phyloP scores from a whole-genome alignment of 2,797 vertebrate species.

The Ficedula albicollis region DNA sequence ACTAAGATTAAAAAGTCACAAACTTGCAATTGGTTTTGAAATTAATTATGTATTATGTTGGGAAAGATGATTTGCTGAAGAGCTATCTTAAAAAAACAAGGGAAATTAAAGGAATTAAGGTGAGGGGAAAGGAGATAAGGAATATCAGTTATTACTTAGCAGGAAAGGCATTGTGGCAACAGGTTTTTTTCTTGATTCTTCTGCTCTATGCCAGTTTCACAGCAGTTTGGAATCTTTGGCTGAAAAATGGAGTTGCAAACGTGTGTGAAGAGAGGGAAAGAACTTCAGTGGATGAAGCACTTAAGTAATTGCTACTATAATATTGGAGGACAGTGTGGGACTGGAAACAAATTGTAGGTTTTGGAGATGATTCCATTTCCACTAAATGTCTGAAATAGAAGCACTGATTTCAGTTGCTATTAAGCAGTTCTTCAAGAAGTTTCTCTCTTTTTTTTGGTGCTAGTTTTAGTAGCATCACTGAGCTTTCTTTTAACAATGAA shows the following conservation, averaged over 20 bases:
- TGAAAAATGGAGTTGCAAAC: not conserved
- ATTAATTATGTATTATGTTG: not conserved
- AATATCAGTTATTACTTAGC: not conserved
- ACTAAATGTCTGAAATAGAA: not conserved
- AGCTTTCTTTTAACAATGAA: not conserved
- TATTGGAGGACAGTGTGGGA: not conserved
- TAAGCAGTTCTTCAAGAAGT: not conserved
- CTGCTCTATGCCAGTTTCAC: not conserved
- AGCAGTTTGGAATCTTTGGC: not conserved
- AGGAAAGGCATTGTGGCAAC: not conserved
- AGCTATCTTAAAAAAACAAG: not conserved
- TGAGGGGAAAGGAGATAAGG: not conserved
- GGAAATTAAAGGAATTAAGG: not conserved
- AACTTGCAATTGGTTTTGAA: not conserved
- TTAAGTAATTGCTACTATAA: not conserved
- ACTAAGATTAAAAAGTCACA: not conserved
- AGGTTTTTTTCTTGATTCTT: not conserved
- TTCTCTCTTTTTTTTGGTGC: not conserved
- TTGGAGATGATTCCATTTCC: not conserved
- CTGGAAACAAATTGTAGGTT: not conserved
- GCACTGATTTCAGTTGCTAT: not conserved
- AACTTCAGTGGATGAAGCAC: not conserved
- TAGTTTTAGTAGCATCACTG: not conserved
- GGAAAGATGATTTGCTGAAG: not conserved
- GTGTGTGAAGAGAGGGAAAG: not conserved